These are phyloP conservation scores for Drosophila borealis DNA, from an alignment of 2,888 invertebrate genomes.

Conservation along the genomic window DNA sequence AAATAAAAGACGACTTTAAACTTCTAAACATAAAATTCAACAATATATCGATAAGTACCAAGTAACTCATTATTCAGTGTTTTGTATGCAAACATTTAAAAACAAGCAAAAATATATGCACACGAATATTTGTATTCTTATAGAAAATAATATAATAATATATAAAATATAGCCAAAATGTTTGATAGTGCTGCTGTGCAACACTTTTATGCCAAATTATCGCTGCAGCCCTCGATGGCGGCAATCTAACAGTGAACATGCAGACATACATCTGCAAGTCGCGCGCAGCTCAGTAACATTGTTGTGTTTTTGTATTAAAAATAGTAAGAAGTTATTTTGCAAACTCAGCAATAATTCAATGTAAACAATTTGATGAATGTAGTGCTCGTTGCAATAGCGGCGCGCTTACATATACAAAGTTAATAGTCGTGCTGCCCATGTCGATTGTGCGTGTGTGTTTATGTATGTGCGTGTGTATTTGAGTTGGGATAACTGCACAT, in stretches of 20 bases:
- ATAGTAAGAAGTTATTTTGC: conserved; percentile 10
- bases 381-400: not conserved
- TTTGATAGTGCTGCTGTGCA: not conserved
- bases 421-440: conserved; percentile 3
- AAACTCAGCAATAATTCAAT: conserved; percentile 26
- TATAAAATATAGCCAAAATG: too few relatives aligned
- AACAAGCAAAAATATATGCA: not conserved
- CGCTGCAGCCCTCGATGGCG: conserved; percentile 25
- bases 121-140: not conserved
- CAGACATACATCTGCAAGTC: not conserved
- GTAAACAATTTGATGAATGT: conserved; percentile 34
- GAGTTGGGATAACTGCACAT: conserved; percentile 61
- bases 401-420: conserved; percentile 4
- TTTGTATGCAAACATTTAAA: not conserved
- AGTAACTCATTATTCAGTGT: too few relatives aligned
- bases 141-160: too few relatives aligned
- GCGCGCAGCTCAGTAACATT: conserved; percentile 32
- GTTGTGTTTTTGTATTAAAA: conserved; percentile 37
- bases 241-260: conserved; percentile 23
- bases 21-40: too few relatives aligned
- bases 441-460: conserved; percentile 11
- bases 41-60: too few relatives aligned
- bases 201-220: conserved; percentile 8
- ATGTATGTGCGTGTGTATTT: conserved; percentile 24
- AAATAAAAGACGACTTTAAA: too few relatives aligned